These are phyloP conservation scores for Tokudaia tokunoshimensis DNA, from an alignment of 2,797 vertebrate genomes.

Conservation along the genomic window DNA sequence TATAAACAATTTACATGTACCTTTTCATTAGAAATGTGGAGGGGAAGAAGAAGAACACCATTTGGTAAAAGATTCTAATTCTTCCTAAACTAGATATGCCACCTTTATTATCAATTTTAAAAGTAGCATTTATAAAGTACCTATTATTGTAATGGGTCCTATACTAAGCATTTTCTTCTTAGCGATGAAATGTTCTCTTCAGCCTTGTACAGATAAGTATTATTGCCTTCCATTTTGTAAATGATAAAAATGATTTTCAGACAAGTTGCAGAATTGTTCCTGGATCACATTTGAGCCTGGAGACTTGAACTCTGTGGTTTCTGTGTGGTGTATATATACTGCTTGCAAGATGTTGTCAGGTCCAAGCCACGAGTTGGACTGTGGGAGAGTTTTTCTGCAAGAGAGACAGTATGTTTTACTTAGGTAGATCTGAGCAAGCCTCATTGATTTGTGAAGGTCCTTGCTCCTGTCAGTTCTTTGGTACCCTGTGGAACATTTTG, in stretches of 20 bases:
- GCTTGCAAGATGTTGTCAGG: neutral
- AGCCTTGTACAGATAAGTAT: neutral
- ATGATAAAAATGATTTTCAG: constrained; percentile 41
- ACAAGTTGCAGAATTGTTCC: constrained; percentile 14
- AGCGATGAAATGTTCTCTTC: neutral
- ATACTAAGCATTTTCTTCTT: neutral
- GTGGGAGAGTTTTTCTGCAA: neutral
- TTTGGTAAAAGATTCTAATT: constrained; percentile 58
- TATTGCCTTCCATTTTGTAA: neutral
- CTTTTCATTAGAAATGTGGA: neutral
- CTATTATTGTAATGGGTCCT: neutral
- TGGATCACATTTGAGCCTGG: neutral
- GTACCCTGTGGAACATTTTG: neutral
- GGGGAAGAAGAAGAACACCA: neutral
- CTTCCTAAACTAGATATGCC: constrained; percentile 34
- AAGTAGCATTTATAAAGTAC: constrained; percentile 18
- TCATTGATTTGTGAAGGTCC: neutral
- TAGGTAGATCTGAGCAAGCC: neutral
- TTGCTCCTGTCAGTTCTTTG: neutral
- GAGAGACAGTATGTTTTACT: neutral
- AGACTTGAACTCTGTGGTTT: neutral
- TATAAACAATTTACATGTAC: neutral
- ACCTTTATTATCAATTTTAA: constrained; percentile 5
- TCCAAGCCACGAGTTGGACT: neutral
- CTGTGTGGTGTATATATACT: neutral